These are phyloP conservation scores for Lepus townsendii DNA, from an alignment of 2,797 vertebrate species.

Conservation along the genomic window DNA sequence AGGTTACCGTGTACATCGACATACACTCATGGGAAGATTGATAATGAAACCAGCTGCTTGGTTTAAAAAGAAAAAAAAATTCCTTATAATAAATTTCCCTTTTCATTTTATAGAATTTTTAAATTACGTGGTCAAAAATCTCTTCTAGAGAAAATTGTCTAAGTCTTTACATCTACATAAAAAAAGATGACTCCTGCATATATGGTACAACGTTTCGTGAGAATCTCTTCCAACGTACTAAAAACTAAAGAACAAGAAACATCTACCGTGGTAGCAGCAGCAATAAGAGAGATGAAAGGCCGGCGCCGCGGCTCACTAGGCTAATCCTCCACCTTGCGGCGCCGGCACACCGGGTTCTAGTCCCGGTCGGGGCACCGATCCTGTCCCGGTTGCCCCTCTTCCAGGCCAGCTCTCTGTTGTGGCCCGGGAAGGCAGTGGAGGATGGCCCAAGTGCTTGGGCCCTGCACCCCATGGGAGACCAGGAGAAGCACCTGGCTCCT, in stretches of 20 bases:
- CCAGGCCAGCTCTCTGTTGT: no score
- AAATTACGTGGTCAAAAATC: slow-evolving; percentile 71
- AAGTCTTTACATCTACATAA: slow-evolving; percentile 46
- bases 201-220: slow-evolving; percentile 59
- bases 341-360: no score
- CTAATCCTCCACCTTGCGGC: no score
- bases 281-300: slow-evolving; percentile 43
- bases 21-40: neutral
- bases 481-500: no score
- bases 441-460: no score
- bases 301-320: no score
- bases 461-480: no score
- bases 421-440: no score
- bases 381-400: no score
- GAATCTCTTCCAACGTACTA: slow-evolving; percentile 49
- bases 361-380: no score
- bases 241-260: slow-evolving; percentile 67
- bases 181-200: slow-evolving; percentile 46
- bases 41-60: slow-evolving; percentile 51
- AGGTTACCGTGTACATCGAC: slow-evolving; percentile 54
- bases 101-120: slow-evolving; percentile 69
- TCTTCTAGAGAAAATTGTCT: slow-evolving; percentile 66
- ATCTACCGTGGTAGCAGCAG: neutral
- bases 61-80: slow-evolving; percentile 16
- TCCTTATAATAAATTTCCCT: slow-evolving; percentile 59